These are phyloP conservation scores for Hypocryptadius cinnamomeus DNA, from an alignment of 2,113 vertebrate species.

Conservation along the genomic window DNA sequence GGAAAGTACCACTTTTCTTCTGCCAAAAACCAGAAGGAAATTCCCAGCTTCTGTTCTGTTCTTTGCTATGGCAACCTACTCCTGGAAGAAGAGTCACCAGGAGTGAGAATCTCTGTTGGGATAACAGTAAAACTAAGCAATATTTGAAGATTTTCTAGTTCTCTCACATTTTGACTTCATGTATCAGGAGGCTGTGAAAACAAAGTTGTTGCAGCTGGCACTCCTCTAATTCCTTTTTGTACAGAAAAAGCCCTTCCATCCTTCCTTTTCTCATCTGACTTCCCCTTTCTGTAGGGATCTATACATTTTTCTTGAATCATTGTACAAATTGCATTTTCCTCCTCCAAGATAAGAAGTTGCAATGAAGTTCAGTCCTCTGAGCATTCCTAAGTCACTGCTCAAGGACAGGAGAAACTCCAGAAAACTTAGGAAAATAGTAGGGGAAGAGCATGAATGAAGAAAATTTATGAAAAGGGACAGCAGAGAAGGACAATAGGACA, in stretches of 20 bases:
- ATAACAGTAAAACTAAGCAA: not conserved
- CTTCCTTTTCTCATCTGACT: not conserved
- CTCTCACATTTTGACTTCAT: not conserved
- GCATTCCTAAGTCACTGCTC: not conserved
- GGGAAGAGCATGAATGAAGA: not conserved
- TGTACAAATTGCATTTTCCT: not conserved
- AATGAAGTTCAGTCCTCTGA: not conserved
- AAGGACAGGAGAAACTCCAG: not conserved
- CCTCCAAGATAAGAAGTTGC: not conserved
- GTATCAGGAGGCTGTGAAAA: not conserved
- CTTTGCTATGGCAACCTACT: not conserved
- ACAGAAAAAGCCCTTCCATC: not conserved
- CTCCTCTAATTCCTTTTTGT: not conserved
- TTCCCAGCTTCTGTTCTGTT: not conserved
- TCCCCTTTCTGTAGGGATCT: not conserved
- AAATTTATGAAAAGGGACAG: not conserved
- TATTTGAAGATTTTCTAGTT: not conserved
- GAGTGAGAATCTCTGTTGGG: not conserved
- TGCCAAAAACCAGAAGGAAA: slow-evolving; percentile 13
- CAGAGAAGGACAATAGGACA: not conserved
- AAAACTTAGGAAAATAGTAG: not conserved
- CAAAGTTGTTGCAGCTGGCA: not conserved
- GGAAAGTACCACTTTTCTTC: not conserved
- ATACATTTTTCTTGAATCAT: not conserved
- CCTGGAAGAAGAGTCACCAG: not conserved